Evolutionary conservation across 2,888 invertebrate genomes (phyloP).

Genomic region (Rhopalosiphum nymphaeae): DNA sequence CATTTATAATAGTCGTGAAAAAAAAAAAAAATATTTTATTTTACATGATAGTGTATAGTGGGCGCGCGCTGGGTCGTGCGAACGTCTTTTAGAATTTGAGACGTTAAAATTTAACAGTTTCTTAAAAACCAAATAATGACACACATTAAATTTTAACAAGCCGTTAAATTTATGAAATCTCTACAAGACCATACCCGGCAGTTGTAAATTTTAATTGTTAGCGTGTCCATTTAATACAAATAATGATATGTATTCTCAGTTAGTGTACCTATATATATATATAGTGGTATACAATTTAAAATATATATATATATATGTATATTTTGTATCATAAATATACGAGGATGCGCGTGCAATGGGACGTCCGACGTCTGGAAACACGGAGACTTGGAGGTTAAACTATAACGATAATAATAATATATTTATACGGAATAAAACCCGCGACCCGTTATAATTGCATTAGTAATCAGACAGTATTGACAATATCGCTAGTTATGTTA

Average conservation of each 20-base stretch:
- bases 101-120: constrained; percentile 3
- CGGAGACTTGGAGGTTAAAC: neutral
- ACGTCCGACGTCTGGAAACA: neutral
- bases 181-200: neutral
- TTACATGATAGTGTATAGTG: neutral
- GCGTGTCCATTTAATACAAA: neutral
- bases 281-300: neutral
- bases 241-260: neutral
- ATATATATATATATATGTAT: neutral
- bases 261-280: neutral
- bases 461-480: constrained; percentile 37
- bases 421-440: neutral
- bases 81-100: neutral
- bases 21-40: neutral
- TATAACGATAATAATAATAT: neutral
- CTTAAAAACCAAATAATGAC: neutral
- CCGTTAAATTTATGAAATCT: neutral
- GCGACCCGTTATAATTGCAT: constrained; percentile 46
- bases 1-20: neutral
- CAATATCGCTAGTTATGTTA: neutral
- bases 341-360: neutral
- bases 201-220: neutral
- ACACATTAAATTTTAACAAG: neutral
- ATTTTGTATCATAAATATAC: neutral
- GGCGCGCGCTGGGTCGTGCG: neutral